Conservation (phyloP, 2,888 invertebrate genomes). For the Silvanus unidentatus region DNA sequence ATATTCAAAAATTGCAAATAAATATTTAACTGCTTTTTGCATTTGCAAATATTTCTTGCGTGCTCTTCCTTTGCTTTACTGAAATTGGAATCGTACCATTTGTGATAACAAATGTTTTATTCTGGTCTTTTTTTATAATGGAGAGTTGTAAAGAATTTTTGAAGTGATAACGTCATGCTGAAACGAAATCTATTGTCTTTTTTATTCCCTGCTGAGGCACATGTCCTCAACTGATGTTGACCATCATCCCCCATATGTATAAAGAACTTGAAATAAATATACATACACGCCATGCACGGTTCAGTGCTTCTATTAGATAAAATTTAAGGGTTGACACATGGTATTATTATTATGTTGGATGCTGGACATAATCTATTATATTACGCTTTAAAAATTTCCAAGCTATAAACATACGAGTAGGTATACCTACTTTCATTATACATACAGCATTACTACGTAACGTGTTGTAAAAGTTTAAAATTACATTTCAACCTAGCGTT, state of each 20-base stretch:
- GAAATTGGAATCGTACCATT: too few species aligned
- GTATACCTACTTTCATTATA: too few species aligned
- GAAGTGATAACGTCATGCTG: conserved; percentile 3
- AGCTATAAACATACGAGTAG: too few species aligned
- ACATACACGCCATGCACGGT: conserved; percentile 22
- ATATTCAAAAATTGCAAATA: too few species aligned
- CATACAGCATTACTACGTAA: too few species aligned
- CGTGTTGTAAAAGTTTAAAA: too few species aligned
- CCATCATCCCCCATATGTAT: conserved; percentile 32
- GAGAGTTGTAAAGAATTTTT: neutral
- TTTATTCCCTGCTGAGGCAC: conserved; percentile 25
- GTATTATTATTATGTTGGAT: conserved; percentile 13
- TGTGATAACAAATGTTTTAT: neutral
- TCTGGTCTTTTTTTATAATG: neutral
- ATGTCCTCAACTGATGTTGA: conserved; percentile 32
- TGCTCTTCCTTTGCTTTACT: too few species aligned
- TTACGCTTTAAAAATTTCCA: too few species aligned
- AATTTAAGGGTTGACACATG: conserved; percentile 31
- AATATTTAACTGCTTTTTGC: too few species aligned
- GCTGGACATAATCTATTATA: neutral
- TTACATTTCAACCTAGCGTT: too few species aligned
- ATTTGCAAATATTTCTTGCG: too few species aligned
- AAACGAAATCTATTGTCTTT: conserved; percentile 13
- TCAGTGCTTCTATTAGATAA: conserved; percentile 32
- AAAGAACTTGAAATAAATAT: conserved; percentile 32